A percentile compares a stretch with the other conserved stretches of the same genome.
Evolutionary conservation across 2,888 invertebrate species (phyloP).

Genomic region (Drosophila dives): DNA sequence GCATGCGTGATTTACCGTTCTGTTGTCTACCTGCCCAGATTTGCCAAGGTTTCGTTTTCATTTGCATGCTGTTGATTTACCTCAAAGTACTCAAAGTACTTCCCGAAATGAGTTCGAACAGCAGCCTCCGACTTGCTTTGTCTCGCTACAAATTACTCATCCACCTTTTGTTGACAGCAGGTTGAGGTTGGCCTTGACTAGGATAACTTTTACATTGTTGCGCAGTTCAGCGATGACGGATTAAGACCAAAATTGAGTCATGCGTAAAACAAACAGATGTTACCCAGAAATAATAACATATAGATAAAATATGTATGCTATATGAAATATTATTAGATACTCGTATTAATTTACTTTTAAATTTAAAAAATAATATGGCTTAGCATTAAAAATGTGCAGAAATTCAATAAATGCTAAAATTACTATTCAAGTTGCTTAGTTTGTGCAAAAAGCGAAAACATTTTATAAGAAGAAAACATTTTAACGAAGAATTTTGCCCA

Average conservation of each 20-base stretch:
- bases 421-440: constrained; percentile 23
- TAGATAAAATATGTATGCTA: not conserved
- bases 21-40: constrained; percentile 55
- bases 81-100: constrained; percentile 11
- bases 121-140: constrained; percentile 29
- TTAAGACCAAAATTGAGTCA: constrained; percentile 18
- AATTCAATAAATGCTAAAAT: constrained; percentile 29
- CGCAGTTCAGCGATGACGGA: constrained; percentile 11
- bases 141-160: constrained; percentile 33
- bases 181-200: constrained; percentile 55
- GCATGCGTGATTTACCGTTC: constrained; percentile 50
- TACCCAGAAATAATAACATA: not conserved
- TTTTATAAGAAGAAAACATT: constrained; percentile 58
- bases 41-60: constrained; percentile 67
- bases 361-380: not conserved
- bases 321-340: not conserved
- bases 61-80: constrained; percentile 46
- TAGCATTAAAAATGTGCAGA: not conserved
- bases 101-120: not conserved
- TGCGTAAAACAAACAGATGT: constrained; percentile 5
- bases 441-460: constrained; percentile 56
- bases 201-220: constrained; percentile 28
- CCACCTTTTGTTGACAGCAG: constrained; percentile 24
- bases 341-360: not conserved
- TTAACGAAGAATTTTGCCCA: constrained; percentile 52